Conservation (phyloP, 2,888 invertebrate genomes). For the Clostera curtula region DNA sequence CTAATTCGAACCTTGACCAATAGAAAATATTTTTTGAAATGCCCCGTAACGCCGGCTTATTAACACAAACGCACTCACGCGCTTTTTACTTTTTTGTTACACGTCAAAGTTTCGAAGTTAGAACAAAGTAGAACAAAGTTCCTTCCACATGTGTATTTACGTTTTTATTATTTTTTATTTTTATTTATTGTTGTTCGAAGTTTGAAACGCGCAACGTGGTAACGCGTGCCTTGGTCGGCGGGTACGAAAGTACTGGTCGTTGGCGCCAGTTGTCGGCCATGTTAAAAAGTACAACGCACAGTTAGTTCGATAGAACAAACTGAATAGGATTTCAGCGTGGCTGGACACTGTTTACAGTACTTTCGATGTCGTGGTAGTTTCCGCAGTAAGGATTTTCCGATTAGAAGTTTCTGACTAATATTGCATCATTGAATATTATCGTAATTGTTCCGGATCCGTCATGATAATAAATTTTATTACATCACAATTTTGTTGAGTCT, state of each 20-base stretch:
- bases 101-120: conserved; percentile 20
- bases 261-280: conserved; percentile 47
- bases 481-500: no score
- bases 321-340: conserved; percentile 43
- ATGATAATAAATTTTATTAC: no score
- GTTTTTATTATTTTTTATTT: conserved; percentile 19
- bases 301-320: conserved; percentile 48
- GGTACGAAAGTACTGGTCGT: conserved; percentile 55
- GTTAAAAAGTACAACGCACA: conserved; percentile 56
- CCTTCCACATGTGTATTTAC: conserved; percentile 25
- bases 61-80: conserved; percentile 45
- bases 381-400: conserved; percentile 11
- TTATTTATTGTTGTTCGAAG: conserved; percentile 27
- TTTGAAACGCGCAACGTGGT: conserved; percentile 26
- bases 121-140: conserved; percentile 17
- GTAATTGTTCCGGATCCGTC: conserved; percentile 1
- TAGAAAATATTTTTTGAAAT: conserved; percentile 42
- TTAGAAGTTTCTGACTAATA: conserved; percentile 1
- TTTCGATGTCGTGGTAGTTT: conserved; percentile 12
- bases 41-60: conserved; percentile 46
- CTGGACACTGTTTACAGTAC: conserved; percentile 28
- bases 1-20: conserved; percentile 47
- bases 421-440: neutral
- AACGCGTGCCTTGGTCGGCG: conserved; percentile 52
- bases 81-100: conserved; percentile 27